Evolutionary conservation across 2,113 vertebrate genomes (phyloP), one percentile per base, ranked within the genome.

Genomic region (Tautogolabrus adspersus): DNA sequence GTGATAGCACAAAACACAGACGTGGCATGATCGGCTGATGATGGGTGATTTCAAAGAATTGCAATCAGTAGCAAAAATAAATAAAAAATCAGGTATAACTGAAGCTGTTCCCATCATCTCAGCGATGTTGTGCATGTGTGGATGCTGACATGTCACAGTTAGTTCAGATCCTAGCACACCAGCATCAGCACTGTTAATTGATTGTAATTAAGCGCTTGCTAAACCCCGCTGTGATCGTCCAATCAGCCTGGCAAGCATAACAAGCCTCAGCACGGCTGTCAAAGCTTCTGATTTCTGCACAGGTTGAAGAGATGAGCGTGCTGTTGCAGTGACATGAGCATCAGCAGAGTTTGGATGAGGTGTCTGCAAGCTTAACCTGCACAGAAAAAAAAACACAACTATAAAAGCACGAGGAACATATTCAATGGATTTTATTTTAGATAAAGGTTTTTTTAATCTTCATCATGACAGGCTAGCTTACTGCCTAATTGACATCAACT

Each of bases 31-130:
- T 44, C 22, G 44, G 59, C 8, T 57, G 62, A 42, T 68, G 62
- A 75, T 38, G 13, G 65, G 15, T 34, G 51, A 81, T 59, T 38
- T 57, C 10, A 57, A 11, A 46, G 44, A 72, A 74, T 79, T 62
- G 60, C 30, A 34, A 34, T 34, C 30, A 79, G 47, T 16, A 66
- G 61, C 16, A 71, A 30, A 68, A 51, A 7, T 1, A 47, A 16
- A 13, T 3, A 47, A 47, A 10, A 47, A 49, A 16, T 15, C 15
- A 18, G 47, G 18, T 18, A 18, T 49, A 0, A 49, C 15, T 18
- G 47, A 49, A 49, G 46, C 15, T 16, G 16, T 49, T 19, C 0
- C 16, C 46, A 49, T 18, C 46, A 49, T 49, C 46, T 49, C 16
- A 49, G 47, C 7, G 47, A 12, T 42, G 40, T 42, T 42, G 40